These are phyloP conservation scores for Siniperca knerii DNA, from an alignment of 2,113 vertebrate species.

Conservation along the genomic window DNA sequence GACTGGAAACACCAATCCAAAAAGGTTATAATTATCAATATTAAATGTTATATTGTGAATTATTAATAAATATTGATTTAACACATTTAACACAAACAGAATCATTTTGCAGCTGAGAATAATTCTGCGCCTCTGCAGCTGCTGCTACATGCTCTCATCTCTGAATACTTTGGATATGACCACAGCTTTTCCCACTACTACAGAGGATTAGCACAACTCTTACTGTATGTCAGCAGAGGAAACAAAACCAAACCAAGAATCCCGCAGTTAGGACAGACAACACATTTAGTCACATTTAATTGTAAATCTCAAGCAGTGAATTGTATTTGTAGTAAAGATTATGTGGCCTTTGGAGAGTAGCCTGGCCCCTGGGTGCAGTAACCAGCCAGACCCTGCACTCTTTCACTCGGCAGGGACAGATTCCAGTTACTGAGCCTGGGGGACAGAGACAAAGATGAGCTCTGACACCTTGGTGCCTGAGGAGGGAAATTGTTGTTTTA, in stretches of 20 bases:
- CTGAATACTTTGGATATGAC: conserved; percentile 17
- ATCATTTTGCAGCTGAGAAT: not conserved
- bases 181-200: not conserved
- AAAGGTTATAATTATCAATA: not conserved
- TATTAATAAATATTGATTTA: not conserved
- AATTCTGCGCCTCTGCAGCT: conserved; percentile 5
- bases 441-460: conserved; percentile 46
- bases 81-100: not conserved
- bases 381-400: conserved; percentile 80
- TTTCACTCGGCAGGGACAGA: conserved; percentile 82
- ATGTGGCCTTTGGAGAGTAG: conserved; percentile 30
- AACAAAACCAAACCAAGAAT: not conserved
- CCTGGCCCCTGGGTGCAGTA: conserved; percentile 77
- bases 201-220: not conserved
- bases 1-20: not conserved
- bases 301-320: not conserved
- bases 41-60: not conserved
- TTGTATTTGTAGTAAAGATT: not conserved
- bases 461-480: conserved; percentile 20
- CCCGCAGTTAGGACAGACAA: not conserved
- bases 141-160: conserved; percentile 18
- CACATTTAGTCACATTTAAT: conserved; percentile 6
- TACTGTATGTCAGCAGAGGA: not conserved
- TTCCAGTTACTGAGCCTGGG: conserved; percentile 84
- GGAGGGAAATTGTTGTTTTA: not conserved